phyloP scores from a whole-genome alignment of 2,888 invertebrate species.

The Exephanes ischioxanthus region DNA sequence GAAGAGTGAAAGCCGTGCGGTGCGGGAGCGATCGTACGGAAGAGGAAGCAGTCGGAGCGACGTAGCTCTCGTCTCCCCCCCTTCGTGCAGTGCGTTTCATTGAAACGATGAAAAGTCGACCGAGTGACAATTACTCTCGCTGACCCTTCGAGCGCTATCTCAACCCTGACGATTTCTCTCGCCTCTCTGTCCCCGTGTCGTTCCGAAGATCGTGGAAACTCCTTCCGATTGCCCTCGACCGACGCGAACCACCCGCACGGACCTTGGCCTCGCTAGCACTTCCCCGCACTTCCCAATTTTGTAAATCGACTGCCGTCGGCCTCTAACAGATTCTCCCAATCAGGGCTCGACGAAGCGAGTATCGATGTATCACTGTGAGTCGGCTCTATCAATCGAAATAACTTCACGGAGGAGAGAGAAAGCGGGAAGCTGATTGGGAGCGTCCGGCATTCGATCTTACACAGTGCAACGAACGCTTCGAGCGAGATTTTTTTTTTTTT shows the following conservation, averaged over 20 bases:
- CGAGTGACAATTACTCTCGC: constrained; percentile 46
- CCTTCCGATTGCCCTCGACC: background rate
- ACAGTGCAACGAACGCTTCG: background rate
- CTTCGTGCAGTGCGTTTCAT: constrained; percentile 7
- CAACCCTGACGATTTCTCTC: constrained; percentile 26
- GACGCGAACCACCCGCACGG: background rate
- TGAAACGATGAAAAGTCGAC: constrained; percentile 40
- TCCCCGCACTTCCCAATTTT: constrained; percentile 1
- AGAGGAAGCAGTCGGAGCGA: constrained; percentile 24
- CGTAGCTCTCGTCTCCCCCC: background rate
- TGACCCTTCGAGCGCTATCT: constrained; percentile 19
- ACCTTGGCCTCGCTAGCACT: background rate
- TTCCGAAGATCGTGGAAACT: background rate
- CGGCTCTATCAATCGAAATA: constrained; percentile 9
- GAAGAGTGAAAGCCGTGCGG: constrained; percentile 27
- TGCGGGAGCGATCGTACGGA: constrained; percentile 29
- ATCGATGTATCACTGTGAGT: background rate
- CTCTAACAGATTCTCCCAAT: background rate
- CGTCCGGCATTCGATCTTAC: background rate
- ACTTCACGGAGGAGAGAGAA: background rate
- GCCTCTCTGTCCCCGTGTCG: background rate
- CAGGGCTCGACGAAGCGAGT: background rate
- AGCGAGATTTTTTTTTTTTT: background rate
- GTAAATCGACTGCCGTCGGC: background rate
- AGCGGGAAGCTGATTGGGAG: background rate